Base-by-base conservation (phyloP, 2,797 vertebrate genomes). In the Microtus obscurus region DNA sequence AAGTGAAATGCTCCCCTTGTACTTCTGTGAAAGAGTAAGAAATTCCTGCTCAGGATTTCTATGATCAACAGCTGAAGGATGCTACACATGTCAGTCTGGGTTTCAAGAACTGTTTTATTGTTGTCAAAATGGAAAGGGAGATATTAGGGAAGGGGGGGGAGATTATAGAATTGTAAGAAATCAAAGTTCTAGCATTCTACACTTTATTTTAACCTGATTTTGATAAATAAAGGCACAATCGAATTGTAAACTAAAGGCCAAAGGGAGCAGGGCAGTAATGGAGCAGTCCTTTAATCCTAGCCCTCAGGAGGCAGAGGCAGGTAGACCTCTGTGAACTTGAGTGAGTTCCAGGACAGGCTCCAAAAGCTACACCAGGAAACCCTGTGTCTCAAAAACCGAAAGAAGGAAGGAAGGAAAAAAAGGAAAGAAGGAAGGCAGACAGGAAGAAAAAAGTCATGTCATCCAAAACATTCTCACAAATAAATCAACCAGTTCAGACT, bases 1-100 rank as follows among this genome's bases (percentile, higher is more conserved):
- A 95, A 95, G 78, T 79, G 88, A 93, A 94, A 94, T 67, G 6
- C 27, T 5, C 95, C 12, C 73, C 37, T 95, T 95, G 67, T 1
- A 65, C 27, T 16, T 91, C 53, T 83, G 19, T 87, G 82, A 95
- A 91, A 90, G 61, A 12, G 87, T 91, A 94, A 89, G 77, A 3
- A 0, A 34, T 91, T 13, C 40, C 9, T 45, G 19, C 29, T 86
- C 16, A 82, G 56, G 3, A 65, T 79, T 83, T 89, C 81, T n/a
- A 37, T 90, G 53, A 77, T 56, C 82, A 61, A 73, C 71, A 91
- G 45, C 80, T 76, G 34, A 83, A 61, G 14, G n/a, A 83, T 67
- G 14, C 9, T 56, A 5, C 27, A 48, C 11, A 37, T 10, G 3
- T 69, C 61, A 48, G 23, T 16, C 92, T 48, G 5, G 69, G 90